A percentile compares a stretch with the other conserved stretches of the same genome.
Evolutionary conservation across 2,113 vertebrate species (phyloP).

Genomic region (Pachyramphus minor): DNA sequence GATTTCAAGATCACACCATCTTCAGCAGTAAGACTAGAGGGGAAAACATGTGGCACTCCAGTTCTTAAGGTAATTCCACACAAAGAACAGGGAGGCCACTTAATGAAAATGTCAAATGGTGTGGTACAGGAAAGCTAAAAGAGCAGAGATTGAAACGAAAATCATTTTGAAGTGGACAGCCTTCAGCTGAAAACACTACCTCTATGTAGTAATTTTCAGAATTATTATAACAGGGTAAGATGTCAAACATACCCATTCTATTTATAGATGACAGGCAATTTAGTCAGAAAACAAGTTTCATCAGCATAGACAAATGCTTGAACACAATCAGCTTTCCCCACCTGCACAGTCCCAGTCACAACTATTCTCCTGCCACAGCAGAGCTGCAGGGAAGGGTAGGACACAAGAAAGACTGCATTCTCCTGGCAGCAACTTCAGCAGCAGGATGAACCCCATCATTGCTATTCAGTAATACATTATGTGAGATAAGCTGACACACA

Average conservation of each 20-base stretch:
- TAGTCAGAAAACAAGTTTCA: constrained; percentile 26
- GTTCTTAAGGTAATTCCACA: not conserved
- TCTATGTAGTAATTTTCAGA: constrained; percentile 29
- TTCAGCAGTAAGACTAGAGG: not conserved
- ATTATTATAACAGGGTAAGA: constrained; percentile 12
- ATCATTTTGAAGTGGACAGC: not conserved
- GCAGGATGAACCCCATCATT: not conserved
- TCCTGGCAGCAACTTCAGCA: not conserved
- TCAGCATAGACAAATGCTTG: not conserved
- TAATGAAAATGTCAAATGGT: not conserved
- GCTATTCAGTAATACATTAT: not conserved
- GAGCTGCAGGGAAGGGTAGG: not conserved
- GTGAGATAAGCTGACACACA: not conserved
- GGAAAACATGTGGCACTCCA: not conserved
- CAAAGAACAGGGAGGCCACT: not conserved
- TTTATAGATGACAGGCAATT: constrained; percentile 1
- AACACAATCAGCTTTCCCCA: not conserved
- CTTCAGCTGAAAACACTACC: not conserved
- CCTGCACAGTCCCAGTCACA: not conserved
- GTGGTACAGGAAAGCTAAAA: not conserved
- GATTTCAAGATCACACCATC: not conserved
- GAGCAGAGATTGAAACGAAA: not conserved
- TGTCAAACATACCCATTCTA: not conserved
- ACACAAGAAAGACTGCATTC: not conserved
- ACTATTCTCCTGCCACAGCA: not conserved